phyloP scores from a whole-genome alignment of 2,113 vertebrate species.

The Chrysemys picta region DNA sequence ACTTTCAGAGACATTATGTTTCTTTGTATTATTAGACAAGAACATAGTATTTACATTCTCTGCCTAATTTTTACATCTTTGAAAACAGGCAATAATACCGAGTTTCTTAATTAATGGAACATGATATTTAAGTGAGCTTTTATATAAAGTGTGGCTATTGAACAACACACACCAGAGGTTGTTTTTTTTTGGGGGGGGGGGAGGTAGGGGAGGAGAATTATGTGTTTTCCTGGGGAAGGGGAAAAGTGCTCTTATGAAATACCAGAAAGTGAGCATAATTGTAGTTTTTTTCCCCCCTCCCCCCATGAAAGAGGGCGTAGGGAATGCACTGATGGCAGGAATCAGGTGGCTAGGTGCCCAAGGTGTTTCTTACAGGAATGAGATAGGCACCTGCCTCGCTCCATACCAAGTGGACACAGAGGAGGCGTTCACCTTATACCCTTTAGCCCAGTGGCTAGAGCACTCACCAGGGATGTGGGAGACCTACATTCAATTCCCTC shows the following conservation, averaged over 20 bases:
- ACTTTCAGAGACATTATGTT: not conserved
- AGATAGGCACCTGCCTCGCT: not conserved
- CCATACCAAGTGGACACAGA: not conserved
- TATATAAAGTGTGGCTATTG: not conserved
- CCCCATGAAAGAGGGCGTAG: not conserved
- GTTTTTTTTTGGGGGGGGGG: not conserved
- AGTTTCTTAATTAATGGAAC: not conserved
- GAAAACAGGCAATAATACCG: not conserved
- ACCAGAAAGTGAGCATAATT: not conserved
- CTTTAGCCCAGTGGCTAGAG: not conserved
- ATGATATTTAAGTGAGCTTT: not conserved
- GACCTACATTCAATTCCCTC: not conserved
- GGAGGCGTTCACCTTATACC: not conserved
- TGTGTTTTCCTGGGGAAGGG: fast-evolving
- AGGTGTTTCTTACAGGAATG: not conserved
- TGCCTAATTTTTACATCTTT: not conserved
- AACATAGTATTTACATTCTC: fast-evolving
- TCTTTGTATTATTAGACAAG: not conserved
- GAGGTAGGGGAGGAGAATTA: slow-evolving; percentile 5
- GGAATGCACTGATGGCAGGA: not conserved
- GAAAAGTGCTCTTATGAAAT: not conserved
- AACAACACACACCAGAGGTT: not conserved
- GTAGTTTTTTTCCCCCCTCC: not conserved
- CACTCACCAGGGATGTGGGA: not conserved
- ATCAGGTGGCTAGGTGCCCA: not conserved